These are phyloP conservation scores for Aphidoletes aphidimyza DNA, from an alignment of 2,888 invertebrate species.

Conservation along the genomic window DNA sequence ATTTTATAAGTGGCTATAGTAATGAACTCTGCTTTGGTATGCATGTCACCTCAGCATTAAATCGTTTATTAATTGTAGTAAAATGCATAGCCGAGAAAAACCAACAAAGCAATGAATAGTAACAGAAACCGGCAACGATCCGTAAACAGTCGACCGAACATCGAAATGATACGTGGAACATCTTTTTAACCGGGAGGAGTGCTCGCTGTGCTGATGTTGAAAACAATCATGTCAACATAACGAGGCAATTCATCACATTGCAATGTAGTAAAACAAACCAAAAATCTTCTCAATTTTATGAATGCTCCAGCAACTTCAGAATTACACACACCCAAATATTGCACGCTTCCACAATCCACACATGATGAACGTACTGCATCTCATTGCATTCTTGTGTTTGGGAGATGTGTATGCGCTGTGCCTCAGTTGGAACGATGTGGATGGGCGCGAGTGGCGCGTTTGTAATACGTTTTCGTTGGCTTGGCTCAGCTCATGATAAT, in stretches of 20 bases:
- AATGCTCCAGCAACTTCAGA: background rate
- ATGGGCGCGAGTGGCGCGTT: too few relatives aligned
- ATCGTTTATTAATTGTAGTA: constrained; percentile 48
- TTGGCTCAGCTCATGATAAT: constrained; percentile 45
- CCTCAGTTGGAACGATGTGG: background rate
- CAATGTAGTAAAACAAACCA: background rate
- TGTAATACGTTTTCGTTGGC: constrained; percentile 37
- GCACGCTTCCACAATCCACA: background rate
- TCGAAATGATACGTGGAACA: background rate
- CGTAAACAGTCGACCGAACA: background rate
- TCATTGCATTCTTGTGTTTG: background rate
- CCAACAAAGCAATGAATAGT: background rate
- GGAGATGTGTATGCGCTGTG: background rate
- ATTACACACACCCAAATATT: constrained; percentile 16
- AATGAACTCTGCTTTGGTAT: constrained; percentile 30
- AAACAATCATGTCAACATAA: constrained; percentile 18
- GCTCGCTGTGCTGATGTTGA: too few relatives aligned
- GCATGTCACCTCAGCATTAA: constrained; percentile 49
- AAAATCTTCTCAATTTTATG: constrained; percentile 37
- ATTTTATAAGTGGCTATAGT: background rate
- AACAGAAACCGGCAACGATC: background rate
- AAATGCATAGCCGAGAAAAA: constrained; percentile 28
- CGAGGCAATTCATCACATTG: constrained; percentile 46
- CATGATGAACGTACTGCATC: background rate
- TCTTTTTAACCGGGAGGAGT: too few relatives aligned